A percentile compares a stretch with the other conserved stretches of the same genome.
Evolutionary conservation across 64 coral and sea anemone genomes (phyloP).

Genomic region (Catalaphyllia jardinei): DNA sequence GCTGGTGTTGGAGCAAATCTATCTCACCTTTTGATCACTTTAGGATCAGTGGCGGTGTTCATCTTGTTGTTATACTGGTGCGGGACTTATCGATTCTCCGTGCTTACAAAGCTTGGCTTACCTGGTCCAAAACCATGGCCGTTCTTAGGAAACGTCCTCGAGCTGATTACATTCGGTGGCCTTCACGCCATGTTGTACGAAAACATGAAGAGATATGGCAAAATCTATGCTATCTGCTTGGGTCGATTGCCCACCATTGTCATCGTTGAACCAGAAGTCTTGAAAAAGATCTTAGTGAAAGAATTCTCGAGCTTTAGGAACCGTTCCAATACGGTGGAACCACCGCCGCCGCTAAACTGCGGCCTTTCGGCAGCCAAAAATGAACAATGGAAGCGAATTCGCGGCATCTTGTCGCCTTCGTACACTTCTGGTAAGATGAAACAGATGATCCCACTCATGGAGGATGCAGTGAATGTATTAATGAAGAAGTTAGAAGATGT

Average conservation of each 20-base stretch:
- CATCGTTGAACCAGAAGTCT: slow-evolving; percentile 42
- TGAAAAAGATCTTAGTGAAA: slow-evolving; percentile 51
- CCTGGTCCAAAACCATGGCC: slow-evolving; percentile 38
- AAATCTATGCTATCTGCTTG: slow-evolving; percentile 35
- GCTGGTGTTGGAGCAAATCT: neutral
- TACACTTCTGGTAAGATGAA: slow-evolving; percentile 52
- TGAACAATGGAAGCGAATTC: slow-evolving; percentile 53
- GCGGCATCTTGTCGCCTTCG: slow-evolving; percentile 37
- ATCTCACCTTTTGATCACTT: neutral
- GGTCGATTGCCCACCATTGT: slow-evolving; percentile 44
- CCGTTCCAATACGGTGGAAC: neutral
- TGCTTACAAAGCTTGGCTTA: neutral
- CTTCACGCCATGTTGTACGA: neutral
- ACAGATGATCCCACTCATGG: slow-evolving; percentile 53
- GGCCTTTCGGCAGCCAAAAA: slow-evolving; percentile 6
- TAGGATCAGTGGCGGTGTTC: neutral
- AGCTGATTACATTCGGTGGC: slow-evolving; percentile 8
- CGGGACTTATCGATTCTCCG: slow-evolving; percentile 8
- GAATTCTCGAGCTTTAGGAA: slow-evolving; percentile 48
- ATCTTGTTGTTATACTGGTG: slow-evolving; percentile 11
- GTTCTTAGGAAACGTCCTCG: slow-evolving; percentile 22
- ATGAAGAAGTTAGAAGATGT: slow-evolving; percentile 34
- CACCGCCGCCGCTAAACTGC: slow-evolving; percentile 3
- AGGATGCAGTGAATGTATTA: slow-evolving; percentile 29
- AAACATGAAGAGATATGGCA: slow-evolving; percentile 54